A percentile compares a stretch with the other conserved stretches of the same genome.
Evolutionary conservation across 2,888 invertebrate species (phyloP).

Genomic region (Laothoe populi): DNA sequence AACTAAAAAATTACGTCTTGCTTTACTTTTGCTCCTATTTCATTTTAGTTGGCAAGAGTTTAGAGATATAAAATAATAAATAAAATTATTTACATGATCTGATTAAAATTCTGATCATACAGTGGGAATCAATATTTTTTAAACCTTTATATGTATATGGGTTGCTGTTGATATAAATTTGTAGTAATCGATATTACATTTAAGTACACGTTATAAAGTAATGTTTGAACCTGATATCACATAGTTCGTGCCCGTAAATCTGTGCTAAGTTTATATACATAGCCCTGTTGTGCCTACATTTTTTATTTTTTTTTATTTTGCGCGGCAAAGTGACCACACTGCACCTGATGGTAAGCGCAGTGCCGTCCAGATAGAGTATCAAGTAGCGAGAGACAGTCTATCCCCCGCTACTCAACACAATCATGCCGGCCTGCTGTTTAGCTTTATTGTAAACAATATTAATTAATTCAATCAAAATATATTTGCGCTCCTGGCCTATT

Average conservation of each 20-base stretch:
- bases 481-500: not conserved
- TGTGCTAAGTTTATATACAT: not conserved
- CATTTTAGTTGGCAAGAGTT: not conserved
- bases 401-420: too few species aligned
- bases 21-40: not conserved
- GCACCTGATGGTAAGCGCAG: too few species aligned
- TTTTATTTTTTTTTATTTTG: too few species aligned
- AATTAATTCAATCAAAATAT: not conserved
- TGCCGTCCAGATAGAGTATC: too few species aligned
- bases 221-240: not conserved
- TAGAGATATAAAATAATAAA: not conserved
- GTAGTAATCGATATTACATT: not conserved
- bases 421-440: too few species aligned
- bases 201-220: not conserved
- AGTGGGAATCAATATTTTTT: not conserved
- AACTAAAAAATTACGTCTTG: not conserved
- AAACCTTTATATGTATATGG: conserved; percentile 3
- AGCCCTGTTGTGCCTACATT: too few species aligned
- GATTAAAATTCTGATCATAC: conserved; percentile 1
- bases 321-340: too few species aligned
- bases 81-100: not conserved
- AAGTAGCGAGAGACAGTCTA: too few species aligned
- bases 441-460: not conserved
- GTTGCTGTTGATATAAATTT: conserved; percentile 24
- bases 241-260: not conserved